These are phyloP conservation scores for Amiota minor DNA, from an alignment of 2,888 invertebrate genomes.

Conservation along the genomic window DNA sequence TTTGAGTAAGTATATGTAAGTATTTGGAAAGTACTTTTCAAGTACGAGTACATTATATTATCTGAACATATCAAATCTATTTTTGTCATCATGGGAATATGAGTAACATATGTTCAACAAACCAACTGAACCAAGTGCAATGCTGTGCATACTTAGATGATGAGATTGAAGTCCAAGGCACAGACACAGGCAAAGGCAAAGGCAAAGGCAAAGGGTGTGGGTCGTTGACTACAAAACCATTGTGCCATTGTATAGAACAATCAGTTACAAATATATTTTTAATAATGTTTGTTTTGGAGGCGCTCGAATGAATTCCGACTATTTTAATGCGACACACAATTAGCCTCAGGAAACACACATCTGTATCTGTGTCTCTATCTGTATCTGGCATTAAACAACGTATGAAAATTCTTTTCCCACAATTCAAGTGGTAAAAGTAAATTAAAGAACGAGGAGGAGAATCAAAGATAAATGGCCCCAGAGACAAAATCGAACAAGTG, in stretches of 20 bases:
- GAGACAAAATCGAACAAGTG: too few species aligned
- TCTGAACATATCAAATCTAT: constrained; percentile 5
- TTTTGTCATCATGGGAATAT: constrained; percentile 38
- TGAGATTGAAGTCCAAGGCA: too few species aligned
- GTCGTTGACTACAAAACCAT: too few species aligned
- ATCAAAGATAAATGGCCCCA: too few species aligned
- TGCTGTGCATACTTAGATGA: too few species aligned
- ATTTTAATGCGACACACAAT: constrained; percentile 43
- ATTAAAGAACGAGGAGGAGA: too few species aligned
- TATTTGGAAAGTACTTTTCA: constrained; percentile 63
- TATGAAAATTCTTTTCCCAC: constrained; percentile 48
- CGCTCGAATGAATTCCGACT: not conserved
- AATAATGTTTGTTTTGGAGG: too few species aligned
- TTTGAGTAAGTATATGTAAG: constrained; percentile 35
- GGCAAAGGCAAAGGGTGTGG: too few species aligned
- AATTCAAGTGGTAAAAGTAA: constrained; percentile 10
- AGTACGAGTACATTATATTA: constrained; percentile 46
- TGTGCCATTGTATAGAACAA: too few species aligned
- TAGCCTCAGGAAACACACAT: constrained; percentile 42
- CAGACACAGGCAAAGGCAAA: too few species aligned
- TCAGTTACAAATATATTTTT: too few species aligned
- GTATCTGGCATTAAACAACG: not conserved
- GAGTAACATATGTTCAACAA: constrained; percentile 41
- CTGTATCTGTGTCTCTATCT: too few species aligned
- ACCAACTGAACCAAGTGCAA: constrained; percentile 7